Base-by-base conservation (phyloP, 2,888 invertebrate species). In the Drosophila yooni region DNA sequence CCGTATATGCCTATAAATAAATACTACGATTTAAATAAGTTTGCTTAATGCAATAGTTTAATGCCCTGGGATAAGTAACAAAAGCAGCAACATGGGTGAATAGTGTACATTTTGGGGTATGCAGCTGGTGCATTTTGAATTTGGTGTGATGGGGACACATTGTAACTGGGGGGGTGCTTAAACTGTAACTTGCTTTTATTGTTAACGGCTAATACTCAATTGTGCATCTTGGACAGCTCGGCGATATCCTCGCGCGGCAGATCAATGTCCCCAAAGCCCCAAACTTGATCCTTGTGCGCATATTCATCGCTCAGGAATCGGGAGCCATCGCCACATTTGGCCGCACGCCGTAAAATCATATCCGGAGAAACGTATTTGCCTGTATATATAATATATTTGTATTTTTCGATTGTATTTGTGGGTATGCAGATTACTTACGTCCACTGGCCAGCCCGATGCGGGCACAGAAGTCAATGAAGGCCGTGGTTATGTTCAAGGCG, bases 361-460 rank as follows among this genome's bases (percentile, higher is more conserved):
- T 94, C 92, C 0, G 93, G 91, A 0, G 95, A 95, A 0, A 94
- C 95, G n/a, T 93, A 94, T 91, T 96, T 95, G 40, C 93, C 94
- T 94, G 43, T 15, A 8, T 7, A n/a, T 34, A 1, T 34, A 25
- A 15, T 0, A 10, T 31, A 31, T 10, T n/a, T 29, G 18, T 15
- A 15, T n/a, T 15, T 31, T 29, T 52, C 33, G 0, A 10, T 11
- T 43, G 21, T 13, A 7, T 46, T 7, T 15, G 15, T 8, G 33
- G 33, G 4, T 8, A 46, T 8, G 13, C 4, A 27, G 6, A 27
- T 29, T 18, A 90, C 94, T 94, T 92, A 94, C 96, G 93, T 90
- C 97, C 97, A 91, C 96, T 97, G 2, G 97, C 98, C 95, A 96
- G 96, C 52, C 98, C 98, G 33, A 98, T 91, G 81, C 94, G 94